Conservation (phyloP, 2,888 invertebrate genomes). For the Lepidochrysops patricia region DNA sequence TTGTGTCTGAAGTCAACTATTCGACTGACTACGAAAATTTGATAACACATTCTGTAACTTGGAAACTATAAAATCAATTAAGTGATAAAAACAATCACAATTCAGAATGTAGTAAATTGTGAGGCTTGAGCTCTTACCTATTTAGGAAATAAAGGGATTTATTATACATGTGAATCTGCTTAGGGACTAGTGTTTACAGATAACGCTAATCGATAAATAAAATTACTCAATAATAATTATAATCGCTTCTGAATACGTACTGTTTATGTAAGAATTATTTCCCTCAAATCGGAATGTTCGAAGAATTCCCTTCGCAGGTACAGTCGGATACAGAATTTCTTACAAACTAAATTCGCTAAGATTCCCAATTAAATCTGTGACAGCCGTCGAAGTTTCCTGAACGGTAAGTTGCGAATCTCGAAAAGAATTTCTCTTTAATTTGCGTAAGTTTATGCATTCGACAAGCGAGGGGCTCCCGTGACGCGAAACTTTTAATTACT, state of each 20-base stretch:
- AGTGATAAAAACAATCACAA: too few relatives aligned
- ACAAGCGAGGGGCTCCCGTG: constrained; percentile 32
- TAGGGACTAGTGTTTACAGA: too few relatives aligned
- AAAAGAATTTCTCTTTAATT: constrained; percentile 68
- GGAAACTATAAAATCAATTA: too few relatives aligned
- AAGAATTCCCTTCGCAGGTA: constrained; percentile 7
- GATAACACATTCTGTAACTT: too few relatives aligned
- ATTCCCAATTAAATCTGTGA: constrained; percentile 70
- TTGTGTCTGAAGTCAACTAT: too few relatives aligned
- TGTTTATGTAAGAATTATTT: constrained; percentile 39
- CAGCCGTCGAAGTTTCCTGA: constrained; percentile 53
- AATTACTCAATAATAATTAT: too few relatives aligned
- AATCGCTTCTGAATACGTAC: constrained; percentile 17
- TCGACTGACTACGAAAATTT: too few relatives aligned
- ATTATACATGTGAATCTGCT: too few relatives aligned
- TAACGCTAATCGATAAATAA: too few relatives aligned
- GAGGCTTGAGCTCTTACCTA: too few relatives aligned
- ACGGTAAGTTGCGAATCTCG: constrained; percentile 63
- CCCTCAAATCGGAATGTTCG: constrained; percentile 29
- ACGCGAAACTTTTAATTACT: constrained; percentile 63
- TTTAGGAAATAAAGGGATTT: too few relatives aligned
- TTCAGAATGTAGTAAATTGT: too few relatives aligned
- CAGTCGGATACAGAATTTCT: constrained; percentile 25
- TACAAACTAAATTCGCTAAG: constrained; percentile 65
- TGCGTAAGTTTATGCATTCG: constrained; percentile 69